Evolutionary conservation across 2,888 invertebrate genomes (phyloP).

Genomic region (Nephrotoma flavescens): DNA sequence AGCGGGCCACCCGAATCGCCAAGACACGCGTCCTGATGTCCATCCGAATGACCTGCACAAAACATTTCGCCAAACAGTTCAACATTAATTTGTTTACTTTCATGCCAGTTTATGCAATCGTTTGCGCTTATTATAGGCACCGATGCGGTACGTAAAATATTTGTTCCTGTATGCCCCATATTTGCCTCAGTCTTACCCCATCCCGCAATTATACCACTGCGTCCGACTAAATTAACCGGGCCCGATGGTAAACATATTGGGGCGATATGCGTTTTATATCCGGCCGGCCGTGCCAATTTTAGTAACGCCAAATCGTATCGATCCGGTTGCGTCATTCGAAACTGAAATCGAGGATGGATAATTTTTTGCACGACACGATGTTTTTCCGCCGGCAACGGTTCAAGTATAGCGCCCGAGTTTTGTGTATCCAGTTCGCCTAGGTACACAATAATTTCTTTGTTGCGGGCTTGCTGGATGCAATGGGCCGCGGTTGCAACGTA

Average conservation of each 20-base stretch:
- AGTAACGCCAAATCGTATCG: slow-evolving; percentile 65
- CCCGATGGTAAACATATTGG: slow-evolving; percentile 62
- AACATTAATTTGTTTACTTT: slow-evolving; percentile 62
- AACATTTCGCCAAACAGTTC: slow-evolving; percentile 66
- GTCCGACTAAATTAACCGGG: slow-evolving; percentile 34
- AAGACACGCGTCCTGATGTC: slow-evolving; percentile 68
- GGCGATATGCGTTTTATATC: slow-evolving; percentile 45
- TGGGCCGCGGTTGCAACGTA: slow-evolving; percentile 72
- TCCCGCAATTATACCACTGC: slow-evolving; percentile 56
- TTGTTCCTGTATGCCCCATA: slow-evolving; percentile 62
- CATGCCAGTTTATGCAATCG: slow-evolving; percentile 69
- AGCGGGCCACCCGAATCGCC: slow-evolving; percentile 72
- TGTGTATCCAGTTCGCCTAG: slow-evolving; percentile 69
- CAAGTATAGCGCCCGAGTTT: slow-evolving; percentile 44
- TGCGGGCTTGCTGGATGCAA: slow-evolving; percentile 60
- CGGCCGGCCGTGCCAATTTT: slow-evolving; percentile 51
- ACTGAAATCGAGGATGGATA: slow-evolving; percentile 67
- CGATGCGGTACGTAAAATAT: slow-evolving; percentile 60
- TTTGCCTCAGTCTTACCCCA: slow-evolving; percentile 72
- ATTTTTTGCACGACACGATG: slow-evolving; percentile 56
- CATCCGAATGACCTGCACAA: slow-evolving; percentile 71
- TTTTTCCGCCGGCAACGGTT: slow-evolving; percentile 48
- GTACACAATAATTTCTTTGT: slow-evolving; percentile 60
- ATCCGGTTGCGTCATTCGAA: slow-evolving; percentile 69
- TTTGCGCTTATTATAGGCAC: slow-evolving; percentile 64